Evolutionary conservation across 2,888 invertebrate genomes (phyloP).

Genomic region (Ptilodon capucinus): DNA sequence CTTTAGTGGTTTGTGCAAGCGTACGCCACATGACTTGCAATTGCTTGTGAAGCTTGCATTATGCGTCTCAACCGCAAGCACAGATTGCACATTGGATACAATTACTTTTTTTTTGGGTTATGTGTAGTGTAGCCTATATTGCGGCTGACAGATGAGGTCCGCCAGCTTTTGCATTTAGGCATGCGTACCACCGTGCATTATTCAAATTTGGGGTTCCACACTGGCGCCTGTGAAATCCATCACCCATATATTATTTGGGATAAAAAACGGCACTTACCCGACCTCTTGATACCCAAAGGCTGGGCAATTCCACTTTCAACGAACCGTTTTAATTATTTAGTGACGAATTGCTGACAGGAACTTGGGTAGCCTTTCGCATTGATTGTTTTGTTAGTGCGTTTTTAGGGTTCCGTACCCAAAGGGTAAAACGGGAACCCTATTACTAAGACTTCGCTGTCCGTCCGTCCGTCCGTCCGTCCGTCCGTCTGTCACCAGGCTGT

Average conservation of each 20-base stretch:
- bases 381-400: no score
- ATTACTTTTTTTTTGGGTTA: constrained; percentile 36
- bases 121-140: constrained; percentile 17
- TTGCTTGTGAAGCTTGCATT: constrained; percentile 45
- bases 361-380: no score
- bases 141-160: constrained; percentile 48
- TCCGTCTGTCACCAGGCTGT: no score
- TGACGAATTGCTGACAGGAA: no score
- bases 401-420: no score
- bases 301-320: no score
- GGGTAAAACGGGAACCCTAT: no score
- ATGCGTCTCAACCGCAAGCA: constrained; percentile 57
- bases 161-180: constrained; percentile 23
- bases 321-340: no score
- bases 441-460: no score
- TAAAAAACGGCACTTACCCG: no score
- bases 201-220: constrained; percentile 17
- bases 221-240: neutral
- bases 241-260: neutral
- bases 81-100: constrained; percentile 64
- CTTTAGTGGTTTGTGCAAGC: constrained; percentile 61
- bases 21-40: constrained; percentile 62
- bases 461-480: no score
- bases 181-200: constrained; percentile 11
- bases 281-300: no score